phyloP scores from a whole-genome alignment of 2,113 vertebrate species.

The Oryzias curvinotus region DNA sequence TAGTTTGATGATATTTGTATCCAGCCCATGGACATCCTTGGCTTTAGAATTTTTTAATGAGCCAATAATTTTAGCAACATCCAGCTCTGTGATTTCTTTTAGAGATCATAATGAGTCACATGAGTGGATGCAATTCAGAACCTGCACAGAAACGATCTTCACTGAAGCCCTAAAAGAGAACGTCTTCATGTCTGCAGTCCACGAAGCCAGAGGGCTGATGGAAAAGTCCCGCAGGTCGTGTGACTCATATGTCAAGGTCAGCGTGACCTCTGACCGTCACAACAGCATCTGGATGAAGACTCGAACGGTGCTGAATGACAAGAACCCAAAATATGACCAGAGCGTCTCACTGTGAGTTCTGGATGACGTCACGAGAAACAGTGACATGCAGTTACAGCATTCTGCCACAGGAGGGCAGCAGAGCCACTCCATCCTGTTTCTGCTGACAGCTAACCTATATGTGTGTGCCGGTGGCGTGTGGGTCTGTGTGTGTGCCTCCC shows the following conservation, averaged over 20 bases:
- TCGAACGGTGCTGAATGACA: constrained; percentile 51
- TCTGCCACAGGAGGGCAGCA: too few relatives aligned
- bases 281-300: constrained; percentile 40
- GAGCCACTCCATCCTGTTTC: too few relatives aligned
- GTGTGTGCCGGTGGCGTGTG: background rate
- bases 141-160: background rate
- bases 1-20: too few relatives aligned
- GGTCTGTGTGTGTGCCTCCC: constrained; percentile 6
- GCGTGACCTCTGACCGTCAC: constrained; percentile 48
- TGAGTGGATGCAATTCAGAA: too few relatives aligned
- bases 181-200: constrained; percentile 69
- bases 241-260: constrained; percentile 84
- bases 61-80: too few relatives aligned
- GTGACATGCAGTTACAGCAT: too few relatives aligned
- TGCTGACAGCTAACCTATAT: background rate
- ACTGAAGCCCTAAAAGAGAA: background rate
- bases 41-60: too few relatives aligned
- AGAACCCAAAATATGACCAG: constrained; percentile 50
- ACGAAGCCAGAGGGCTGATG: constrained; percentile 82
- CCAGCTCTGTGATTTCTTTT: too few relatives aligned
- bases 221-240: constrained; percentile 69
- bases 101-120: too few relatives aligned
- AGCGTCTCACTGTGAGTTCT: constrained; percentile 55
- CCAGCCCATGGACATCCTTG: too few relatives aligned
- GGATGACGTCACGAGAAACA: background rate